Evolutionary conservation across 2,113 vertebrate genomes (phyloP).

Genomic region (Apteryx owenii): DNA sequence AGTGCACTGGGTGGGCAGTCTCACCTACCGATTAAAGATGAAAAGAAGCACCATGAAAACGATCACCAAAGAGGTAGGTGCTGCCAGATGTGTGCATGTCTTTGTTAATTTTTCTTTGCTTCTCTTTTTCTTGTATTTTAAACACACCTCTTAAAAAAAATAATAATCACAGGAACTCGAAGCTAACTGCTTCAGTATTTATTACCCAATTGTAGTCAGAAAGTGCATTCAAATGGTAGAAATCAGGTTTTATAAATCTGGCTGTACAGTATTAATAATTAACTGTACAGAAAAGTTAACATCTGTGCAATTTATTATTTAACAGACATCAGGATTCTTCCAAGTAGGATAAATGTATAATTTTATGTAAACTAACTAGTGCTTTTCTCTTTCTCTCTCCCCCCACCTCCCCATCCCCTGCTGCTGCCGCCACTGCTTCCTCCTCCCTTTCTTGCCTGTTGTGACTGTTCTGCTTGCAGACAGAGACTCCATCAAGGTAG

Average conservation of each 20-base stretch:
- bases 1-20: constrained; percentile 85
- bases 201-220: background rate
- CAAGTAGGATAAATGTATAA: constrained; percentile 36
- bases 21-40: constrained; percentile 86
- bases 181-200: background rate
- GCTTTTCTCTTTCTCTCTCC: constrained; percentile 56
- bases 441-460: background rate
- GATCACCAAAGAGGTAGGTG: constrained; percentile 87
- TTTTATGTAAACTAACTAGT: constrained; percentile 74
- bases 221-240: constrained; percentile 38
- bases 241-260: constrained; percentile 55
- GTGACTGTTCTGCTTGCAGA: constrained; percentile 75
- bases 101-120: rapidly evolving
- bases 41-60: constrained; percentile 88
- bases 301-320: constrained; percentile 70
- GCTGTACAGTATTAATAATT: constrained; percentile 65
- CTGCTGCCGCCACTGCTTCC: background rate
- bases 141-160: background rate
- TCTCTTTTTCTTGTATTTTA: background rate
- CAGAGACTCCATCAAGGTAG: constrained; percentile 90
- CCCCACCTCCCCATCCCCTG: background rate
- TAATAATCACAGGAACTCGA: background rate
- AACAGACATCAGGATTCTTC: constrained; percentile 39
- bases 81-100: background rate
- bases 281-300: constrained; percentile 62